Conservation (phyloP, 2,888 invertebrate species). For the Parthenolecanium corni region DNA sequence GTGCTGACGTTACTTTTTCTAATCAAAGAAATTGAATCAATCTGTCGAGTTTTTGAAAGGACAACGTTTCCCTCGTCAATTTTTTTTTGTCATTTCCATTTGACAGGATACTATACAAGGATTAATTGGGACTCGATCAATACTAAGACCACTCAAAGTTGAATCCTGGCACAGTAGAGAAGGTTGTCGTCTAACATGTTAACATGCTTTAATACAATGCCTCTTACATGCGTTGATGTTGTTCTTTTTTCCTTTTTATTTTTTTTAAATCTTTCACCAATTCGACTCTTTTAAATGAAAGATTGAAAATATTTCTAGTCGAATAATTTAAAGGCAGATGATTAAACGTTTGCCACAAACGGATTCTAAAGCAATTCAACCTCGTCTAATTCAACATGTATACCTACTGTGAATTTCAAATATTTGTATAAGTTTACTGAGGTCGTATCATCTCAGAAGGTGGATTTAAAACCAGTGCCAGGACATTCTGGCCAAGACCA, state of each 20-base stretch:
- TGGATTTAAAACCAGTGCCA: too few relatives aligned
- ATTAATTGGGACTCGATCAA: slow-evolving; percentile 15
- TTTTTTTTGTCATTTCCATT: slow-evolving; percentile 4
- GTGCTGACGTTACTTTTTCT: slow-evolving; percentile 2
- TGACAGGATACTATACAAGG: slow-evolving; percentile 6
- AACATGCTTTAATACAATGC: slow-evolving; percentile 1
- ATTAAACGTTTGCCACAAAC: too few relatives aligned
- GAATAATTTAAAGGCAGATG: neutral
- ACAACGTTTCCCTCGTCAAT: slow-evolving; percentile 17
- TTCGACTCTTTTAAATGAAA: neutral
- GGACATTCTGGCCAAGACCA: too few relatives aligned
- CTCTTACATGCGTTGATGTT: slow-evolving; percentile 20
- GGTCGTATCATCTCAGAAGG: too few relatives aligned
- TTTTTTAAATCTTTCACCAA: slow-evolving; percentile 7
- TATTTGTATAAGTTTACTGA: too few relatives aligned
- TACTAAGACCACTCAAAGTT: neutral
- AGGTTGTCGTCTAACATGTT: too few relatives aligned
- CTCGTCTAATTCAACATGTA: too few relatives aligned
- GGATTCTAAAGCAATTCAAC: too few relatives aligned
- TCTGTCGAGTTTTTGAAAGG: slow-evolving; percentile 9
- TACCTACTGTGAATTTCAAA: too few relatives aligned
- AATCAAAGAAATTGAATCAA: slow-evolving; percentile 25
- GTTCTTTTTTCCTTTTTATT: slow-evolving; percentile 1
- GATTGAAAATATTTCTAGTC: neutral
- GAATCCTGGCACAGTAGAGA: too few relatives aligned